Evolutionary conservation across 2,888 invertebrate genomes (phyloP), one percentile per base, ranked within the genome.

Genomic region (Mythimna vitellina): DNA sequence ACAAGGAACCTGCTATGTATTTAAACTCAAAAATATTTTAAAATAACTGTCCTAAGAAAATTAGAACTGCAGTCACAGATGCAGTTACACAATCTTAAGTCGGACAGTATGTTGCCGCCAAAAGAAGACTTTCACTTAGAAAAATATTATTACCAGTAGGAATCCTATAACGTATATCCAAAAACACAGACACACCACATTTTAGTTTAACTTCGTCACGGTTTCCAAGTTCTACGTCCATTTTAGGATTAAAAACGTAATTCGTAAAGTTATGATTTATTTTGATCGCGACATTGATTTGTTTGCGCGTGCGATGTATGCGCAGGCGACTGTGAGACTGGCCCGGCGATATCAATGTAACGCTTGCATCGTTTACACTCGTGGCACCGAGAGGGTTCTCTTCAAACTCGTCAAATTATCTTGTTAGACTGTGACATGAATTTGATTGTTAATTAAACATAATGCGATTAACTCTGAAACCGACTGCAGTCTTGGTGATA

Each of bases 171-270:
- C 65, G 73, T 60, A 93, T 65, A 70, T 91, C 88, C 70, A 85
- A 70, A 78, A 92, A 93, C 66, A 90, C 88, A 38, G 83, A 78
- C 63, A 82, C 81, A 60, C 78, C 83, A 80, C 77, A 63, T 32
- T 78, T 76, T 7, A 10, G 29, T 60, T 73, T 70, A 29, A 70
- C 46, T 9, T 80, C 70, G 69, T 76, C 73, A 61, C 63, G 12
- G 14, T 58, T 68, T 20, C 88, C 90, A n/a, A 73, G 81, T 87
- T 92, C 91, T 1, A 89, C 58, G 60, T 89, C 89, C 91, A 92
- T 91, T 70, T 76, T 75, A 22, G 29, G 17, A 60, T 25, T 53
- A 20, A 32, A 78, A 54, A 38, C 29, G 5, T 42, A 60, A 38
- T 25, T 60, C 29, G 70, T n/a, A 76, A 70, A 73, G 10, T 32